phyloP scores from a whole-genome alignment of 2,113 vertebrate genomes.

The Menidia beryllina region DNA sequence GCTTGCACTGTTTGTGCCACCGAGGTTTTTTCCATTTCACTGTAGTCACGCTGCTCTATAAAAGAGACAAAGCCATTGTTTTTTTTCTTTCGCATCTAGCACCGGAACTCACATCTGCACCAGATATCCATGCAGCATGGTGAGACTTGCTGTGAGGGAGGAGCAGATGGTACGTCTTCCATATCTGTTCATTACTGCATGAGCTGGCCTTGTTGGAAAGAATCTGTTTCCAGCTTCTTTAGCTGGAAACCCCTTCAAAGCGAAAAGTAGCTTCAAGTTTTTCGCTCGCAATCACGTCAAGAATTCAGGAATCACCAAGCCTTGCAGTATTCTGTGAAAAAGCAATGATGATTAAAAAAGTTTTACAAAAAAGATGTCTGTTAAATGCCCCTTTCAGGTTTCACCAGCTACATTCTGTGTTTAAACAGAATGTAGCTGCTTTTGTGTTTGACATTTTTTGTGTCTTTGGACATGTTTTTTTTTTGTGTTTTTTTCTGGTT shows the following conservation, averaged over 20 bases:
- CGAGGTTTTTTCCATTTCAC: conserved; percentile 7
- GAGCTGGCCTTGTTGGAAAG: background rate
- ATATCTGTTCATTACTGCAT: conserved; percentile 18
- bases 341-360: background rate
- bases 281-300: conserved; percentile 1
- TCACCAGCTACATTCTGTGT: too few relatives aligned
- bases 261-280: background rate
- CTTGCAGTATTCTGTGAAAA: background rate
- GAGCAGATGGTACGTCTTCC: conserved; percentile 16
- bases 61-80: background rate
- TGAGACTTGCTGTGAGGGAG: conserved; percentile 20
- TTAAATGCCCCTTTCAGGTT: too few relatives aligned
- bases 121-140: conserved; percentile 2
- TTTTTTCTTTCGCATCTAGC: conserved; percentile 26
- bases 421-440: too few relatives aligned
- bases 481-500: too few relatives aligned
- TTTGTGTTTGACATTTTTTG: too few relatives aligned
- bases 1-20: conserved; percentile 4
- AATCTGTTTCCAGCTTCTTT: conserved; percentile 4
- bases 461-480: too few relatives aligned
- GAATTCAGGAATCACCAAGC: background rate
- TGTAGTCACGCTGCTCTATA: conserved; percentile 2
- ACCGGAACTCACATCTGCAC: conserved; percentile 4
- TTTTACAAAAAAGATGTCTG: too few relatives aligned
- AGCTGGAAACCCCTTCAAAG: background rate